phyloP scores from a whole-genome alignment of 2,888 invertebrate genomes.

The Bruchidius siliquastri region DNA sequence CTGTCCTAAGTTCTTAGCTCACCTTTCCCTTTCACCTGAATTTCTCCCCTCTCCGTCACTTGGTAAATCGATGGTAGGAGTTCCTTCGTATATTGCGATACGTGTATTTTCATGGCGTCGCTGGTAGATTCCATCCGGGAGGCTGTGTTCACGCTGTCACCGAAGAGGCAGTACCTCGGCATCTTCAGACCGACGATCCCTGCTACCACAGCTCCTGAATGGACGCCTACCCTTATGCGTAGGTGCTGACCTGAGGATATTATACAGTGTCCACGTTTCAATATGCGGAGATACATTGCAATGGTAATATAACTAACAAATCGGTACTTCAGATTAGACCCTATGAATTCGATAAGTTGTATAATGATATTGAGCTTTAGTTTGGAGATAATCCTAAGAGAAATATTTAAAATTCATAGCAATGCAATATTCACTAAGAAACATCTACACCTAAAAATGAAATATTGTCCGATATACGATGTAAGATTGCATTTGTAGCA shows the following conservation, averaged over 20 bases:
- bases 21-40: slow-evolving; percentile 89
- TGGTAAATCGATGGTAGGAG: slow-evolving; percentile 69
- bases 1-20: background rate
- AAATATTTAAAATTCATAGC: too few species aligned
- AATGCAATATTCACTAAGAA: too few species aligned
- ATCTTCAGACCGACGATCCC: slow-evolving; percentile 93
- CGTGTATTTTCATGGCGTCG: slow-evolving; percentile 90
- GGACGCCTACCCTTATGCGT: slow-evolving; percentile 80
- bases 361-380: too few species aligned
- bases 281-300: too few species aligned
- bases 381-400: too few species aligned
- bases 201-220: slow-evolving; percentile 88
- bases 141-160: slow-evolving; percentile 88
- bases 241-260: slow-evolving; percentile 64
- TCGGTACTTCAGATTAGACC: too few species aligned
- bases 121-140: slow-evolving; percentile 91
- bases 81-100: slow-evolving; percentile 82
- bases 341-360: too few species aligned
- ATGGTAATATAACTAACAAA: too few species aligned
- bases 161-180: slow-evolving; percentile 84
- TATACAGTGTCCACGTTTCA: background rate
- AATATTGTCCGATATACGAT: too few species aligned
- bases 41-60: slow-evolving; percentile 75
- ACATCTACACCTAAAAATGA: too few species aligned
- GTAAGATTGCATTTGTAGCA: too few species aligned